Evolutionary conservation across 64 coral and sea anemone species (phyloP), one percentile per base, ranked within the genome.

Genomic region (Montipora efflorescens): DNA sequence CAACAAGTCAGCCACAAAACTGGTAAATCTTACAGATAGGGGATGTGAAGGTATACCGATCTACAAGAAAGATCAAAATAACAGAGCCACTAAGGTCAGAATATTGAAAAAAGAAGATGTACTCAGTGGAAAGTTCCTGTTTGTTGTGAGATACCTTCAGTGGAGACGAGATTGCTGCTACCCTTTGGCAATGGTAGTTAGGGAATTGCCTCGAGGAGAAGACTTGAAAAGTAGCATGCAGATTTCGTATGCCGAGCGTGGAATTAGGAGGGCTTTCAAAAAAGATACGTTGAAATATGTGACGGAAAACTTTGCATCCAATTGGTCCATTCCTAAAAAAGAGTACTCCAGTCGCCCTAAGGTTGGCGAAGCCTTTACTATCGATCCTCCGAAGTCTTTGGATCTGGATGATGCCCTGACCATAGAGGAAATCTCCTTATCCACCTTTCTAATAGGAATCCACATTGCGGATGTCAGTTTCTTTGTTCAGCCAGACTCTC

Each of bases 391-490:
- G 21, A 74, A 50, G n/a, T 94, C 95, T 2, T 78, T 91, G 87
- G 95, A 97, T 66, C 74, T 97, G 14, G 95, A 97, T 78, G 95
- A 97, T 91, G 95, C 95, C 8, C 71, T 97, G 36, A 93, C 92
- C 53, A 58, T 97, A 22, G 71, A 94, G 21, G 28, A 46, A 18
- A 47, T 75, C 8, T 22, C 52, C 4, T 20, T 79, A 45, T 79
- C 76, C 16, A 59, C 19, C 15, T 87, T 59, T 18, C 59, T 94
- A 44, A 82, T 97, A 46, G 95, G 95, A 11, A 91, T 97, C 19
- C 95, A 97, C 55, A 97, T 97, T 87, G 83, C 95, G 1, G 95
- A 97, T 77, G 95, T 97, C 12, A 97, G 92, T 71, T 97, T 82
- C 76, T 91, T 94, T 47, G 92, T 94, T 13, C 64, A 91, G 52